These are phyloP conservation scores for Hippocampus kuda DNA, from an alignment of 2,797 vertebrate genomes.

Conservation along the genomic window DNA sequence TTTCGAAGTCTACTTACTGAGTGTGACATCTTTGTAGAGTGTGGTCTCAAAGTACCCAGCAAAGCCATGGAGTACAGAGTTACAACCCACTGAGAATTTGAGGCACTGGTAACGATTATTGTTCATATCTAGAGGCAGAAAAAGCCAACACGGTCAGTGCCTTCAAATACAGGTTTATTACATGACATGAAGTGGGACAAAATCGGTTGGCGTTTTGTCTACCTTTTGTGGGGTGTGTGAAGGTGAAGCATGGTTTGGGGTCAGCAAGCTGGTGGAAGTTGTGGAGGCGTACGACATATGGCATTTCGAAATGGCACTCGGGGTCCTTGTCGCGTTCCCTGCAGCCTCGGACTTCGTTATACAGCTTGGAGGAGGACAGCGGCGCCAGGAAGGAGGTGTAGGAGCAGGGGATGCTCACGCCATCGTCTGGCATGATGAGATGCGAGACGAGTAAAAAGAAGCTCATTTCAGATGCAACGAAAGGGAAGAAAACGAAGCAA, in stretches of 20 bases:
- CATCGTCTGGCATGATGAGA: constrained; percentile 60
- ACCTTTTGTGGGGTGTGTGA: constrained; percentile 75
- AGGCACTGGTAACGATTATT: constrained; percentile 85
- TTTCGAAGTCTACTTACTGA: constrained; percentile 69
- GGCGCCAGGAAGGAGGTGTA: constrained; percentile 89
- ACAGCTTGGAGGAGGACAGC: constrained; percentile 88
- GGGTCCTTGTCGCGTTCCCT: constrained; percentile 87
- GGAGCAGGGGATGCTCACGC: constrained; percentile 82
- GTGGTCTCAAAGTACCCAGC: constrained; percentile 88
- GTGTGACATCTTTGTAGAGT: constrained; percentile 81
- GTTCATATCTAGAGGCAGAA: constrained; percentile 72
- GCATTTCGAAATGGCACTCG: constrained; percentile 89
- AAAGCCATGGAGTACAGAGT: constrained; percentile 85
- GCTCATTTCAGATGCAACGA: constrained; percentile 17
- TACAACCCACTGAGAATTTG: constrained; percentile 74
- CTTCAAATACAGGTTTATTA: background rate
- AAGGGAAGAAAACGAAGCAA: constrained; percentile 16
- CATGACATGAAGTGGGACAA: background rate
- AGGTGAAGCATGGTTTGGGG: constrained; percentile 83
- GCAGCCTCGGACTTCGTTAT: constrained; percentile 87
- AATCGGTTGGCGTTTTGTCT: background rate
- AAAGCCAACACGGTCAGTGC: background rate
- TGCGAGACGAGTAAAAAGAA: constrained; percentile 9
- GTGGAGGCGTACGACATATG: constrained; percentile 86
- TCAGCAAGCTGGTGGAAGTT: constrained; percentile 88